Base-by-base conservation (phyloP, 2,113 vertebrate species). In the Cynoglossus semilaevis region DNA sequence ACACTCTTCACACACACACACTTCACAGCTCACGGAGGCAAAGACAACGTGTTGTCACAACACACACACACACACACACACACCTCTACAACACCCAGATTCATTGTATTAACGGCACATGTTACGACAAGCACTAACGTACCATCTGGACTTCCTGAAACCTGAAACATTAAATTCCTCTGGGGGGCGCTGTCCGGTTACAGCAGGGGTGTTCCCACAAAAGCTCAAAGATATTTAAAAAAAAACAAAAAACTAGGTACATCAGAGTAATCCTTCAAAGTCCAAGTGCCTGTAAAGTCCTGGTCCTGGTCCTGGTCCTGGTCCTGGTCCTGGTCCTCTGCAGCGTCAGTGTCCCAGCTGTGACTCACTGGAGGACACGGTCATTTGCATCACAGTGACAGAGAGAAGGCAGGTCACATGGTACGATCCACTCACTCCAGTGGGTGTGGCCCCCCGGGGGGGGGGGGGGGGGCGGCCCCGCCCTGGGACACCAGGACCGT, bases 61-160 rank as follows among this genome's bases (percentile, higher is more conserved):
- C 8, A 43, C 22, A 29, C 22, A 29, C 22, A 29, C 11, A 53
- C 8, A 43, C 22, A 29, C 22, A 29, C 22, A 29, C 11, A 42
- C 2, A 45, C 2, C 35, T 42, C 53, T n/a, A 3, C 2, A 67
- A 67, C n/a, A 47, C 5, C 5, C 15, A 15, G 13, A 18, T 22
- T 44, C 14, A 45, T 10, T 46, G 56, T 29, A 22, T 15, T 68
- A 34, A 38, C 22, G 54, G 57, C 56, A 69, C 65, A 65, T 37
- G 67, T 72, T 42, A 9, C 9, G 51, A 73, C 74, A 66, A 51
- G 58, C 44, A 51, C 16, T 34, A 60, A 69, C 80, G 41, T 77
- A 88, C 86, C 82, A 85, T 85, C 10, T 60, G 51, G n/a, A 63
- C 47, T 61, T 67, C 40, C 66, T 51, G 64, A 38, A 70, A 49